Evolutionary conservation across 2,888 invertebrate genomes (phyloP).

Genomic region (Serripes groenlandicus): DNA sequence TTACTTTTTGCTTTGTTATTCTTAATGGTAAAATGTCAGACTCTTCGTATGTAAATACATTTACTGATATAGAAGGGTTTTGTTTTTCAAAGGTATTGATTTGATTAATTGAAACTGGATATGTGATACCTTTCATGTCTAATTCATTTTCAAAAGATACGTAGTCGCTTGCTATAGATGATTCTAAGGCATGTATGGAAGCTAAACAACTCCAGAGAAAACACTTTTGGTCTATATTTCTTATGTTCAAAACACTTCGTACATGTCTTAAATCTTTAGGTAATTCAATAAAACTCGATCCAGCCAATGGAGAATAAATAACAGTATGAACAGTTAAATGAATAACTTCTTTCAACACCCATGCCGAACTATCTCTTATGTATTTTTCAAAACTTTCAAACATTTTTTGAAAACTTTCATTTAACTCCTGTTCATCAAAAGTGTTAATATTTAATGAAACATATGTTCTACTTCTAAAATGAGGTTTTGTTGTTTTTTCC

Average conservation of each 20-base stretch:
- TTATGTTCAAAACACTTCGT: conserved; percentile 41
- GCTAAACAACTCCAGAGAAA: conserved; percentile 53
- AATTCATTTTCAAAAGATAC: conserved; percentile 39
- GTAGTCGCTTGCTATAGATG: conserved; percentile 40
- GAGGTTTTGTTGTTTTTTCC: conserved; percentile 11
- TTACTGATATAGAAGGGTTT: conserved; percentile 49
- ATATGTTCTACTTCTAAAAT: conserved; percentile 39
- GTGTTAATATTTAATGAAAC: conserved; percentile 20
- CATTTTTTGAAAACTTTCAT: conserved; percentile 63
- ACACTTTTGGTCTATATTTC: conserved; percentile 49
- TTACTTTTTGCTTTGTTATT: conserved; percentile 6
- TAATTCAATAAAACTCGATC: conserved; percentile 52
- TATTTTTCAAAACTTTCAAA: conserved; percentile 60
- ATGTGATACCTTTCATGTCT: conserved; percentile 36
- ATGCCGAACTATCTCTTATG: conserved; percentile 62
- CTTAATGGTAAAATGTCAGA: conserved; percentile 17
- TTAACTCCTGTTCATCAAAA: conserved; percentile 40
- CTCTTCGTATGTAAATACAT: conserved; percentile 38
- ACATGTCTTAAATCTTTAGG: conserved; percentile 22
- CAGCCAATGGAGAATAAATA: conserved; percentile 51
- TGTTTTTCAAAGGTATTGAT: conserved; percentile 55
- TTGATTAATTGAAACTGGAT: conserved; percentile 42
- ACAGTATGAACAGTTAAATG: conserved; percentile 50
- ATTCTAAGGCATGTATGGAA: conserved; percentile 41
- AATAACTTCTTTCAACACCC: conserved; percentile 54